Evolutionary conservation across 2,888 invertebrate genomes (phyloP), one percentile per base, ranked within the genome.

Genomic region (Diplolepis rosae): DNA sequence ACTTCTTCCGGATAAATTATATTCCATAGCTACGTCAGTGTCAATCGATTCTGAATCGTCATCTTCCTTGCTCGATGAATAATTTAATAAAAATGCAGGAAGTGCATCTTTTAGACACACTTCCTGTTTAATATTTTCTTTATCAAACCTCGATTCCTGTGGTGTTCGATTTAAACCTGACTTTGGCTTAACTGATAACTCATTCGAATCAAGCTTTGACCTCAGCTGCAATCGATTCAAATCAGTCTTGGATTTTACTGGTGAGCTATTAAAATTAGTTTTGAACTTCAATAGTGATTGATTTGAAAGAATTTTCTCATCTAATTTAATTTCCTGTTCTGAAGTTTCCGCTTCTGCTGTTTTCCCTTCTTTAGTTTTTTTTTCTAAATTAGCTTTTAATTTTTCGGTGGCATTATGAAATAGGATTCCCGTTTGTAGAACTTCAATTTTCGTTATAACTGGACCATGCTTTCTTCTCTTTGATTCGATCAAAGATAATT

Each of bases 401-500:
- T 22, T 48, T 48, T n/a, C n/a, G n/a, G n/a, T n/a, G n/a, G n/a
- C 1, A 48, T 18, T 22, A 18, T 48, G 9, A 48, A 48, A 9
- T 7, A 22, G 42, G 5, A 42, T 42, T 15, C 5, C 48, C 9
- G 18, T 48, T 22, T 70, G 70, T 28, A 56, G 18, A 28, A 70
- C 68, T 32, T 67, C 61, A 27, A 70, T 61, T 39, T 68, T 67
- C 48, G 42, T 50, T 35, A 30, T 68, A 24, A 70, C 65, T 74
- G 70, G 39, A 54, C 65, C 27, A 68, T 65, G 30, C 13, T 27
- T 54, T 66, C 52, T 66, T 61, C 52, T 22, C 30, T 56, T 65
- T 22, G 5, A 4, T 18, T 13, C 1, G n/a, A 9, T 22, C 32
- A 30, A 5, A 13, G 54, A 56, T 32, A 3, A 18, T 56, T 32